Evolutionary conservation across 2,113 vertebrate species (phyloP), one percentile per base, ranked within the genome.

Genomic region (Thermophis baileyi): DNA sequence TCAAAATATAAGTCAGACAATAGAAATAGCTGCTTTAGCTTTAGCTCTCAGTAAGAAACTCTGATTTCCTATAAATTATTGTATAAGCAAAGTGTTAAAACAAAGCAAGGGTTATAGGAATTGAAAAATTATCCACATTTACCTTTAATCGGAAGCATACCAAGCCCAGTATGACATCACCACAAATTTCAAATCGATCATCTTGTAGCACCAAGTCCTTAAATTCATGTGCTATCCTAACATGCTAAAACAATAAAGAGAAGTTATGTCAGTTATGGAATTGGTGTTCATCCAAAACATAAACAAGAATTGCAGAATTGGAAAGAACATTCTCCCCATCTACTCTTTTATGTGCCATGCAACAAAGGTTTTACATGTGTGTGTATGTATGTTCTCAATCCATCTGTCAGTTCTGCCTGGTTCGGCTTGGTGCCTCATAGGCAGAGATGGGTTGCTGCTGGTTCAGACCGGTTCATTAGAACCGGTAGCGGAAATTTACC

Each of bases 101-200:
- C 30, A 57, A 14, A 89, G 53, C 49, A 69, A 60, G 6, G 22
- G 20, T 1, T 50, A 40, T 53, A 69, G 40, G 87, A 63, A 46
- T 0, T 35, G 40, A 8, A 91, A 18, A 3, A 2, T 35, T 35
- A 2, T 22, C 89, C n/a, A 93, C 60, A 50, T 93, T 94, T 97
- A 99, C 99, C 99, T 99, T 99, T n/a, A 99, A 97, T 93, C 99
- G 98, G 95, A 99, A 99, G 95, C 99, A 99, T 91, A 99, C 98
- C 35, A 99, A 97, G 63, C 99, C 99, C 97, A 99, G 69, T 50
- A 98, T 94, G 88, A 99, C 99, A 44, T 98, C 97, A 0, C 98
- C 98, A 57, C 98, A 98, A 96, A 99, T 97, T 97, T 99, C 99
- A 96, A 99, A 99, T 90, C 98, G 98, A 54, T 98, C 96, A 91